Evolutionary conservation across 2,888 invertebrate species (phyloP), one percentile per base, ranked within the genome.

Genomic region (Nineta flava): DNA sequence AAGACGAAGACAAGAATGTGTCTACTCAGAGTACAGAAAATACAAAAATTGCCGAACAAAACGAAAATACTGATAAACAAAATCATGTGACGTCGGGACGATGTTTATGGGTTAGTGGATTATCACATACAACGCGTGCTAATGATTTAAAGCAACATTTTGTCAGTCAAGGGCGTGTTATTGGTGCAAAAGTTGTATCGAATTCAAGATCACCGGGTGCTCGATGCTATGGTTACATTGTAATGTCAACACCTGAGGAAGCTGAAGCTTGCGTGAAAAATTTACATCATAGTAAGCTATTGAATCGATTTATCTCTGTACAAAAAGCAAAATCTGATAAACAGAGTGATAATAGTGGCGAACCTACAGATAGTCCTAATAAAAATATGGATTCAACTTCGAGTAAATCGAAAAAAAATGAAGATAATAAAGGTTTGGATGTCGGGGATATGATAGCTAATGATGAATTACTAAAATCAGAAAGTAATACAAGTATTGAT

Each of bases 181-280:
- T 48, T 26, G 41, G 41, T n/a, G 48, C 48, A 13, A 48, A 48
- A 48, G 42, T 48, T 26, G 48, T 48, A 1, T 26, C 48, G 1
- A 41, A 42, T 26, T 21, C 48, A 2, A 13, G 48, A 13, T 15
- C 21, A 21, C 10, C 40, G 15, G n/a, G 21, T 13, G 42, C 31
- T 26, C 31, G 34, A 10, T 31, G 42, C 10, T 48, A 32, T 41
- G 48, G 48, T 15, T 48, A 48, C n/a, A 34, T 48, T 41, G 34
- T 34, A 9, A 48, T 48, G 48, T 48, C 42, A 5, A 42, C 41
- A 2, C 10, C 16, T 17, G 48, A 41, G 15, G 48, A 48, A 41
- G 48, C 42, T 31, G 32, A 42, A 9, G 34, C 32, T 12, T 48
- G 41, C 15, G 26, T 48, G 5, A 26, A 48, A 42, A 42, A 42